A percentile compares a stretch with the other conserved stretches of the same genome.
These are phyloP conservation scores for Rhyacophila evoluta DNA, from an alignment of 2,888 invertebrate species.

Conservation along the genomic window DNA sequence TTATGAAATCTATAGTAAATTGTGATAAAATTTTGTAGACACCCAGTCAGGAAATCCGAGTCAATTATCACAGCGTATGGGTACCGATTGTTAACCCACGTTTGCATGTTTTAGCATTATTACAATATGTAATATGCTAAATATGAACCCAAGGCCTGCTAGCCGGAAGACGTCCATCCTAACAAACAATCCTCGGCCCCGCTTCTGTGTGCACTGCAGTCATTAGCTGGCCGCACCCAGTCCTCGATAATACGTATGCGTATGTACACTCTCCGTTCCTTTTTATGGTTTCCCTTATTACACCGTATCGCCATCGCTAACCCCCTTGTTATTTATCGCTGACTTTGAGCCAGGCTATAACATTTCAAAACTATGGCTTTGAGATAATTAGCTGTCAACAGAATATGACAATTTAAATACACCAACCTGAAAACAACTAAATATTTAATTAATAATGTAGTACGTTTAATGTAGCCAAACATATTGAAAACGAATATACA, in stretches of 20 bases:
- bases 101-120: too few relatives aligned
- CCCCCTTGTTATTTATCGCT: neutral
- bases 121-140: neutral
- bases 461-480: too few relatives aligned
- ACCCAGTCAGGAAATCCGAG: too few relatives aligned
- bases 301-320: neutral
- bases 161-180: constrained; percentile 8
- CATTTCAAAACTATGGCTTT: neutral
- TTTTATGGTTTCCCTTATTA: constrained; percentile 4
- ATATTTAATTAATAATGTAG: too few relatives aligned
- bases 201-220: constrained; percentile 17
- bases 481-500: too few relatives aligned
- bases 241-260: neutral
- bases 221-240: constrained; percentile 7
- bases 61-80: too few relatives aligned
- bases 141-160: neutral
- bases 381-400: neutral
- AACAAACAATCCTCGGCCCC: constrained; percentile 3
- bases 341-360: neutral
- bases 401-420: too few relatives aligned
- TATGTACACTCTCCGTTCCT: neutral
- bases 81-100: too few relatives aligned
- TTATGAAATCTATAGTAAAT: too few relatives aligned
- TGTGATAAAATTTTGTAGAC: too few relatives aligned
- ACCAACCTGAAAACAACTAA: too few relatives aligned